Evolutionary conservation across 1,140 invertebrate genomes (phyloP), one percentile per base, ranked within the genome.

Genomic region (Drosophila pachea): DNA sequence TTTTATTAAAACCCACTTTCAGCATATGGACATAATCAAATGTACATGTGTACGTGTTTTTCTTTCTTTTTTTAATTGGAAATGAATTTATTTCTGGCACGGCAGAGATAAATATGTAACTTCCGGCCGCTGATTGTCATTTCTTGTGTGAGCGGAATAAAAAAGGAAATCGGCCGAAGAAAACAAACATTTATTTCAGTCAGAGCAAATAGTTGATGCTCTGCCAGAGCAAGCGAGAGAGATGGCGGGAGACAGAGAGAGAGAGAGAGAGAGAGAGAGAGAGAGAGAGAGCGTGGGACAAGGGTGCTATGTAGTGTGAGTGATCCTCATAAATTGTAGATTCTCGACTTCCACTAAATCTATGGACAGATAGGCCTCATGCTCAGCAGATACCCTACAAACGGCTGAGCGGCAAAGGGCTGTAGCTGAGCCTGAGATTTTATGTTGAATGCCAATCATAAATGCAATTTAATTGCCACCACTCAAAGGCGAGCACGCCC

Each of bases 391-490:
- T 38, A 33, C 47, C 12, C 38, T 33, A 12, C 48, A 22, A 14
- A 29, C 36, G 50, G 45, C 42, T 50, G 12, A 55, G 14, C 53
- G 36, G 32, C 55, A 45, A 49, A 65, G 50, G 56, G 73, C 56
- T 31, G 38, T 16, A 33, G 29, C 52, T 50, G 53, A 42, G 55
- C 69, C 52, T 73, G 74, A 50, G 58, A 78, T 84, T 73, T 75
- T 64, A 60, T 70, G 69, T 76, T 79, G 73, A 62, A 86, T 86
- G 56, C 67, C 42, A 64, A 67, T 77, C 81, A 74, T 77, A 77
- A 86, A 77, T 86, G 65, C 64, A 67, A 79, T 86, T 81, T 79
- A 86, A 86, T 81, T 86, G 74, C 76, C 67, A 72, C 43, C 53
- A 40, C 16, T 56, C 35, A n/a, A n/a, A n/a, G n/a, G 29, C 42